Evolutionary conservation across 1,140 invertebrate species (phyloP).

Genomic region (Scaptomyza pallida): DNA sequence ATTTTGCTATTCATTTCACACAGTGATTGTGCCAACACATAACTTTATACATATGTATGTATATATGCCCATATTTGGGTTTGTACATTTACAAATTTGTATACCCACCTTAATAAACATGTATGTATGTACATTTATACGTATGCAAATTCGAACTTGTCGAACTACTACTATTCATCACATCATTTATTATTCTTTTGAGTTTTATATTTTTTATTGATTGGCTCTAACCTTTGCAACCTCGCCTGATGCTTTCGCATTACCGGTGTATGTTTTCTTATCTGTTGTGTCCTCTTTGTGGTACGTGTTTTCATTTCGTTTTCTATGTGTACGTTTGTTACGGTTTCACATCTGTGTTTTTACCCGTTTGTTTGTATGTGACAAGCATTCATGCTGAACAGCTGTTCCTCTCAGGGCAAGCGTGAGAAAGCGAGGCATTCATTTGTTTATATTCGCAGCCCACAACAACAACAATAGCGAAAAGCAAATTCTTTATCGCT

Average conservation of each 20-base stretch:
- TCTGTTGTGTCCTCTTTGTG: constrained; percentile 25
- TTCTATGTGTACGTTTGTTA: constrained; percentile 15
- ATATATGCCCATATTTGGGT: constrained; percentile 1
- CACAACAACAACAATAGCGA: background rate
- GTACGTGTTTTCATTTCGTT: constrained; percentile 7
- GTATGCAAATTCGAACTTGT: constrained; percentile 33
- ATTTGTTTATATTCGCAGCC: constrained; percentile 36
- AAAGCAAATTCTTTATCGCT: constrained; percentile 12
- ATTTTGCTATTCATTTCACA: constrained; percentile 8
- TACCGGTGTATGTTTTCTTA: constrained; percentile 50
- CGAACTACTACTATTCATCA: constrained; percentile 12
- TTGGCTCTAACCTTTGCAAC: constrained; percentile 54
- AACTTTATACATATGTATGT: constrained; percentile 9
- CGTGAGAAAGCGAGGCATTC: constrained; percentile 42
- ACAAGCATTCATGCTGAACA: constrained; percentile 59
- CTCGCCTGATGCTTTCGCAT: constrained; percentile 12
- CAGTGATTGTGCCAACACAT: constrained; percentile 11
- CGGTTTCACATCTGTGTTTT: constrained; percentile 44
- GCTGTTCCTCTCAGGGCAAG: constrained; percentile 58
- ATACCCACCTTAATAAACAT: background rate
- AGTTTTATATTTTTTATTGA: constrained; percentile 43
- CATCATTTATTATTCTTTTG: constrained; percentile 11
- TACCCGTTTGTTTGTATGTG: constrained; percentile 9
- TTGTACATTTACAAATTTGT: background rate
- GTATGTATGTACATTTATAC: background rate